Base-by-base conservation (phyloP, 2,797 vertebrate genomes). In the Sebastes kiyomatsui region DNA sequence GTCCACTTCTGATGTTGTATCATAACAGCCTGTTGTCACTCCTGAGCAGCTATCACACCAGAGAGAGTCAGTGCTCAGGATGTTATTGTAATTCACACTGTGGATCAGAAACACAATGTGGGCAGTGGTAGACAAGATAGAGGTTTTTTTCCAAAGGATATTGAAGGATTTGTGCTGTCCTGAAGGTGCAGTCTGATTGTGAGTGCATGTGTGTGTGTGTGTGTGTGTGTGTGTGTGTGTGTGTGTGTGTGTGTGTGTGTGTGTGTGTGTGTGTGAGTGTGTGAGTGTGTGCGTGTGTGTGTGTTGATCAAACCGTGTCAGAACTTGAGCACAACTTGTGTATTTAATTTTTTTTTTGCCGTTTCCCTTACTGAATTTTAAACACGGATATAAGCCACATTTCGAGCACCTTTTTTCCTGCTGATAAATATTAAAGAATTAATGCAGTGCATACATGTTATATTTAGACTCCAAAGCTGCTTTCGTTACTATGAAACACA, bases 391-490 rank as follows among this genome's bases (percentile, higher is more conserved):
- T 78, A 88, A 89, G 84, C 81, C 81, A 86, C 81, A 89, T 92
- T 93, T 86, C 52, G 38, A 92, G 83, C 88, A 94, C 91, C 90
- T 93, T 92, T 86, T 52, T 76, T 64, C 67, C 67, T 12, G 25
- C 86, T 89, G 92, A 93, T 95, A 93, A 95, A 95, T 93, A 93
- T 94, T 89, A 90, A 93, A 90, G 88, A 90, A 92, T 91, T 90
- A 94, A 92, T 92, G 89, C 87, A 88, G 91, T 85, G 80, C 85
- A 92, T 93, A 80, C 73, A 82, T 88, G 94, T 94, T 96, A 96
- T 94, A 96, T 96, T 95, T 95, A 96, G 94, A 91, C 66, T 84
- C 82, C 82, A 95, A 96, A 96, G 94, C 95, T 92, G 94, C 93
- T 96, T 96, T 95, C 83, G 90, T 86, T 83, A 79, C 88, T 85